Conservation (phyloP, 2,797 vertebrate genomes). For the Epinephelus malabaricus region DNA sequence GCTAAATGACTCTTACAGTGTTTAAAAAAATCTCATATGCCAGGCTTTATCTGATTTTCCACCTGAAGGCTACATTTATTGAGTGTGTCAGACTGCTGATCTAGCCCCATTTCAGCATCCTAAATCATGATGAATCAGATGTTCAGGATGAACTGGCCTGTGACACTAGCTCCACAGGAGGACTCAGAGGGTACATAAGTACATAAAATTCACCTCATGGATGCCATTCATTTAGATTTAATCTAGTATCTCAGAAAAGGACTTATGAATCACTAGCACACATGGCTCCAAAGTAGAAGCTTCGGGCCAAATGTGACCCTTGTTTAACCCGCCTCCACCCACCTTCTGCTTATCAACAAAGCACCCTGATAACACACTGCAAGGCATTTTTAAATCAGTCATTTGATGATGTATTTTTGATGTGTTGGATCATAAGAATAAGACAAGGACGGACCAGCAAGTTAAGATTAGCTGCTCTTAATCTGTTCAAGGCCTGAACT, state of each 20-base stretch:
- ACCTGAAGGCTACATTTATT: constrained; percentile 52
- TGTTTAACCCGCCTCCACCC: constrained; percentile 24
- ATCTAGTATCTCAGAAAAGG: constrained; percentile 39
- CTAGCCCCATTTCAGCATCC: constrained; percentile 52
- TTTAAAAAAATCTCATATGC: constrained; percentile 21
- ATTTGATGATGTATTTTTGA: constrained; percentile 14
- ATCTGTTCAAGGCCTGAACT: constrained; percentile 15
- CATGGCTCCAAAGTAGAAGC: constrained; percentile 19
- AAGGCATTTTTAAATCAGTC: constrained; percentile 2
- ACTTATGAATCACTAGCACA: constrained; percentile 22
- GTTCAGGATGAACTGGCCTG: constrained; percentile 44
- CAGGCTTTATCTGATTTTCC: constrained; percentile 56
- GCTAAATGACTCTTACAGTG: constrained; percentile 13
- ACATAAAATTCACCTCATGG: constrained; percentile 51
- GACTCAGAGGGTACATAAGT: constrained; percentile 25
- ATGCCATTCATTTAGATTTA: constrained; percentile 54
- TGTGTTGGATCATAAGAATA: constrained; percentile 21
- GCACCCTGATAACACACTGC: constrained; percentile 3
- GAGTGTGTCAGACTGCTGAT: constrained; percentile 60
- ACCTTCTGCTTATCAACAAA: constrained; percentile 36
- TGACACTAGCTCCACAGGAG: constrained; percentile 39
- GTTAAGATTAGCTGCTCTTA: constrained; percentile 33
- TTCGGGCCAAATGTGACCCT: constrained; percentile 22
- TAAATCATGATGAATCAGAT: constrained; percentile 56
- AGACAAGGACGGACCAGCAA: neutral